Evolutionary conservation across 2,113 vertebrate species (phyloP), one percentile per base, ranked within the genome.

Genomic region (Candoia aspera): DNA sequence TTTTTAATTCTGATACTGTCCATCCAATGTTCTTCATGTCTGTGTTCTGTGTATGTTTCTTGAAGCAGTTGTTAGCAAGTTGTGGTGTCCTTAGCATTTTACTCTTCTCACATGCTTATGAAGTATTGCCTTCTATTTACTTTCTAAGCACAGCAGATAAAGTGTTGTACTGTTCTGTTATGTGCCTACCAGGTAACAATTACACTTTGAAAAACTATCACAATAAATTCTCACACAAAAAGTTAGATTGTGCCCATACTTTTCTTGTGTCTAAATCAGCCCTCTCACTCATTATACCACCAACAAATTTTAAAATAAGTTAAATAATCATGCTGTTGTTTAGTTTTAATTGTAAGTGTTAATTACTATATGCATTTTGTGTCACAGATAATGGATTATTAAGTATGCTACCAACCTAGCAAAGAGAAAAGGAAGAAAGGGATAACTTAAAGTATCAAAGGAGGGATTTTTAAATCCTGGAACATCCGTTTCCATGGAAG

Each of bases 401-500:
- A 54, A 88, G 26, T 17, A 46, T 88, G 57, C 37, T 55, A 88
- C 53, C 54, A 89, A 29, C 19, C 23, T 19, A 92, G 42, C 9
- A 53, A 64, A 89, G 23, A 84, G 13, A 89, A 62, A 17, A 54
- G 17, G 23, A 89, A 73, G 23, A 58, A 79, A 89, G 42, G 37
- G 87, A 5, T 54, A 33, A 5, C n/a, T 53, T 62, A 83, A 85
- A 86, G 92, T 92, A 12, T 17, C 87, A 53, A 60, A 90, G 0
- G 33, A 68, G n/a, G 53, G 42, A 59, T 91, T 89, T 64, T 89
- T 85, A 93, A 23, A 93, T 23, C 58, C 59, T 59, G 2, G 85
- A 58, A 73, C 15, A 23, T 88, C 92, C 87, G 9, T 93, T 95
- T 94, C 54, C 58, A 94, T 0, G 24, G 24, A 94, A 88, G 92